Evolutionary conservation across 2,113 vertebrate species (phyloP).

Genomic region (Hippolais icterina): DNA sequence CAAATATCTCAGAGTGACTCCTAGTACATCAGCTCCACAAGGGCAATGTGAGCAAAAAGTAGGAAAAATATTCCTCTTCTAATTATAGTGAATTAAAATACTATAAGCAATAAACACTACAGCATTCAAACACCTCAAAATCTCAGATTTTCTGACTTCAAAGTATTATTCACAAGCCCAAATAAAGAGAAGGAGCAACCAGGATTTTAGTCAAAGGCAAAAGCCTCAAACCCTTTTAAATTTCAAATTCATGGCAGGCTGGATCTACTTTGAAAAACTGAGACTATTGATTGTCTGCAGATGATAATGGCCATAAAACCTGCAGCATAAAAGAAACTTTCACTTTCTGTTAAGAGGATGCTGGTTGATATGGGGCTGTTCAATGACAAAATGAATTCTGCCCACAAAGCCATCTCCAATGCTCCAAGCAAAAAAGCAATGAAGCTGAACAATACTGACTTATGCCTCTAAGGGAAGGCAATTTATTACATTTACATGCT

Average conservation of each 20-base stretch:
- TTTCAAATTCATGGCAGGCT: background rate
- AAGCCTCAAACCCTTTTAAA: background rate
- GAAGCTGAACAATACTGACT: background rate
- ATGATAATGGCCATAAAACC: background rate
- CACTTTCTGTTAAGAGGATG: background rate
- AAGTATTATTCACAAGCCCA: background rate
- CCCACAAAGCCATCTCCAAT: background rate
- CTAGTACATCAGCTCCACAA: background rate
- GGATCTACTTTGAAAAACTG: background rate
- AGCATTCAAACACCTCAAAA: background rate
- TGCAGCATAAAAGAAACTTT: background rate
- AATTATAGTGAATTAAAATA: background rate
- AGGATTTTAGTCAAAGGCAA: background rate
- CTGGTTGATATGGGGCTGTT: background rate
- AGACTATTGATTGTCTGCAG: background rate
- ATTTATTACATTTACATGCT: background rate
- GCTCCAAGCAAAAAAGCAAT: background rate
- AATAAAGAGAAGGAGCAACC: background rate
- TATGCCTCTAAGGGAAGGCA: background rate
- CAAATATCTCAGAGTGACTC: background rate
- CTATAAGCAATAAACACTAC: background rate
- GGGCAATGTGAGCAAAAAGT: background rate
- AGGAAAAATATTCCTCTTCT: background rate
- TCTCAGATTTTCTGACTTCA: background rate
- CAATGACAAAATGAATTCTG: background rate